Evolutionary conservation across 1,140 invertebrate species (phyloP).

Genomic region (Papilio glaucus): DNA sequence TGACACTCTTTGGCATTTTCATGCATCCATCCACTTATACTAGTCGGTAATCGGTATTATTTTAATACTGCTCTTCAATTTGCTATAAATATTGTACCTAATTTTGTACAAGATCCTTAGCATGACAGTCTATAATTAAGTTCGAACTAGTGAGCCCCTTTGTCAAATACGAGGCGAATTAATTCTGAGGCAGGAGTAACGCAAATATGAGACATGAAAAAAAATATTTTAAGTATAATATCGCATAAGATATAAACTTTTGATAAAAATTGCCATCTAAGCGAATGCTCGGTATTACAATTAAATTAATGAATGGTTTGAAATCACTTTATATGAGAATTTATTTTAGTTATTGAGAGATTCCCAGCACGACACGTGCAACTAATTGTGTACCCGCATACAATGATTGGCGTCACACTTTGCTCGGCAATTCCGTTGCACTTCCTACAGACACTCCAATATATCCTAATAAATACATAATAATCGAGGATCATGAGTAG

Average conservation of each 20-base stretch:
- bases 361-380: conserved; percentile 69
- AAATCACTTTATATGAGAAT: conserved; percentile 67
- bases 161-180: too few relatives aligned
- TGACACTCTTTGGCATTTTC: too few relatives aligned
- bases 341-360: conserved; percentile 69
- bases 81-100: too few relatives aligned
- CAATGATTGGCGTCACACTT: conserved; percentile 70
- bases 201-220: too few relatives aligned
- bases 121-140: too few relatives aligned
- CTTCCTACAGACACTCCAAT: conserved; percentile 57
- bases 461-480: conserved; percentile 41
- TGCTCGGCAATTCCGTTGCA: conserved; percentile 60
- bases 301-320: conserved; percentile 42
- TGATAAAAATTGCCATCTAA: neutral
- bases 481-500: neutral
- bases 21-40: too few relatives aligned
- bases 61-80: too few relatives aligned
- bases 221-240: neutral
- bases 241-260: neutral
- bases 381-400: conserved; percentile 77
- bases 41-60: too few relatives aligned
- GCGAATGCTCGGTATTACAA: conserved; percentile 24
- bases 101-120: too few relatives aligned
- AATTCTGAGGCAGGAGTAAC: too few relatives aligned
- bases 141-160: too few relatives aligned